Evolutionary conservation across 2,797 vertebrate genomes (phyloP), one percentile per base, ranked within the genome.

Genomic region (Microctenopoma steveboyesi): DNA sequence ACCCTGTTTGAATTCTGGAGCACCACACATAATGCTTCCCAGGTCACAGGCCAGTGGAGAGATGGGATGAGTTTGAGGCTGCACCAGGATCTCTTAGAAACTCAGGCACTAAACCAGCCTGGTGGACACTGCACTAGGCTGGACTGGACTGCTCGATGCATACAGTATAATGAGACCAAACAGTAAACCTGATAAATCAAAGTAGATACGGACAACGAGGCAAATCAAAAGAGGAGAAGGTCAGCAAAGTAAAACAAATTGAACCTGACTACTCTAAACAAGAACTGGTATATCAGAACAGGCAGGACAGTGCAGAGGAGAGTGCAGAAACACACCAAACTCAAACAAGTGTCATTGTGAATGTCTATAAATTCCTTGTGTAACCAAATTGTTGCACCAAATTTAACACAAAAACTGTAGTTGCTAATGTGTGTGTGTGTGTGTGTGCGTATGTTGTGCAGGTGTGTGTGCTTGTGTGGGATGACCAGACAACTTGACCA

Each of bases 1-100:
- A 92, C 92, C 92, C 92, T 92, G 92, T 91, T 92, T 92, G 78
- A 85, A 78, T 85, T 88, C 85, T 78, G 88, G 89, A 91, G 89
- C 56, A 51, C 85, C 83, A 87, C 82, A 87, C 57, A 64, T 72
- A 37, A 79, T 64, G 69, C 88, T 78, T 83, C 72, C 76, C 88
- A 84, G 88, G 90, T 88, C 87, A 62, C 13, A 53, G 88, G 83
- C 51, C 70, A 51, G 51, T 59, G 67, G 62, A 75, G 28, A 73
- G 48, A 66, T 55, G 45, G 58, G 53, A 60, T 69, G 54, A 75
- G 82, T 66, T 75, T 68, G 82, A 87, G 70, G 82, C 76, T 79
- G 76, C 78, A 77, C 72, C 71, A 37, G 58, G 64, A 74, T 84
- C 63, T 76, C 71, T 81, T 51, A 73, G 60, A 81, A 76, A 78